A percentile compares a stretch with the other conserved stretches of the same genome.
Conservation (phyloP, 2,888 invertebrate genomes). For the Tigriopus californicus region DNA sequence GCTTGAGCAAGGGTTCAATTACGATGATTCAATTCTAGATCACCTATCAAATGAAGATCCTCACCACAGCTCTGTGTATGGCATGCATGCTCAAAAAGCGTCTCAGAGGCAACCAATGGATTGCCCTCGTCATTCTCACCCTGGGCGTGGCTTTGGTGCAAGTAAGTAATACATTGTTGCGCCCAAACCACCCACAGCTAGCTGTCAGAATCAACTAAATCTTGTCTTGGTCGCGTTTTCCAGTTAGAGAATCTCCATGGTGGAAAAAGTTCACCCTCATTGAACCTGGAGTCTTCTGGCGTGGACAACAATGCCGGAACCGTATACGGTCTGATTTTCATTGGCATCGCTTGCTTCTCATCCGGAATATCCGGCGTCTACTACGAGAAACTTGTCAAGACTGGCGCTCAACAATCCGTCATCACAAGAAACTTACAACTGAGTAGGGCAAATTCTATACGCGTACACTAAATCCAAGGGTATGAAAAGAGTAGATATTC, state of each 20-base stretch:
- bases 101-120: slow-evolving; percentile 28
- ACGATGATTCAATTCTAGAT: slow-evolving; percentile 16
- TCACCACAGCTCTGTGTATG: slow-evolving; percentile 18
- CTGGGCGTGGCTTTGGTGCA: slow-evolving; percentile 32
- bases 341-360: slow-evolving; percentile 32
- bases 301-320: not conserved
- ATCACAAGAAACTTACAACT: slow-evolving; percentile 34
- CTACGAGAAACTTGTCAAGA: slow-evolving; percentile 35
- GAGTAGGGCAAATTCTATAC: slow-evolving; percentile 25
- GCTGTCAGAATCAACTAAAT: no score
- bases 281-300: no score
- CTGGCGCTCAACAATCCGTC: slow-evolving; percentile 27
- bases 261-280: no score
- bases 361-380: slow-evolving; percentile 37
- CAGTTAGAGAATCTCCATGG: not conserved
- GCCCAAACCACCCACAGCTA: no score
- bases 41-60: slow-evolving; percentile 21
- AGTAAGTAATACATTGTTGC: slow-evolving; percentile 19
- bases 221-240: no score
- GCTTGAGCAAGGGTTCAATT: no score
- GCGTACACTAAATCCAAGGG: no score
- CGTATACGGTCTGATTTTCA: slow-evolving; percentile 30
- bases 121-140: slow-evolving; percentile 30
- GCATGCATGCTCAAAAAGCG: slow-evolving; percentile 17
- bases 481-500: no score